Evolutionary conservation across 2,888 invertebrate species (phyloP), one percentile per base, ranked within the genome.

Genomic region (Caenorhabditis imperialis): DNA sequence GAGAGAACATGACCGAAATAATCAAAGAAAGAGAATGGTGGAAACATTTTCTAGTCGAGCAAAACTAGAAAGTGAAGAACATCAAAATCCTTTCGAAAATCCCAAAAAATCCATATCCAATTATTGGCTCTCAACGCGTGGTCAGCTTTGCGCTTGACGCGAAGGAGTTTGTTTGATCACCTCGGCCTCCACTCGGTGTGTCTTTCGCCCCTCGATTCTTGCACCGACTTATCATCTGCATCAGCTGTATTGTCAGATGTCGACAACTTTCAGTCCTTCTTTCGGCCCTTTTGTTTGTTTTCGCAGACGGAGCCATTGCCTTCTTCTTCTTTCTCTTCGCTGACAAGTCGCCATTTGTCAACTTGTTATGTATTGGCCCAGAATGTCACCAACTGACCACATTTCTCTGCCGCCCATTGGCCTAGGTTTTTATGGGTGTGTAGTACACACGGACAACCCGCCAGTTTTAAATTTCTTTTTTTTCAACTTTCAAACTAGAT

Each of bases 291-390:
- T 65, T 65, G 65, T 65, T 65, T 65, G 65, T 65, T 65, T 65
- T 65, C 65, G 65, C 65, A 65, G 55, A 65, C 65, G 55, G 65
- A 6, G 16, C 33, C 27, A 23, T 18, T 50, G 38, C 54, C 55
- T 48, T 55, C 33, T 42, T 65, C 65, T 33, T 47, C 35, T 47
- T 38, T 42, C 51, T 45, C 48, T 54, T 57, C 16, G 65, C 65
- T 65, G 65, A 65, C 65, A 65, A 65, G 65, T 65, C 48, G 65
- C 65, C 55, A 65, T 65, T 65, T 65, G 65, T 65, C 55, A 65
- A 65, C 65, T 65, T 65, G 65, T 65, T 65, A 65, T 65, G 57
- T 57, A 50, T 65, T n/a, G n/a, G 65, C 47, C 57, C 57, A 65
- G 51, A 35, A 16, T 65, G 65, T 65, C 65, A 55, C 65, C 65